Evolutionary conservation across 2,113 vertebrate genomes (phyloP), one percentile per base, ranked within the genome.

Genomic region (Lamprotornis superbus): DNA sequence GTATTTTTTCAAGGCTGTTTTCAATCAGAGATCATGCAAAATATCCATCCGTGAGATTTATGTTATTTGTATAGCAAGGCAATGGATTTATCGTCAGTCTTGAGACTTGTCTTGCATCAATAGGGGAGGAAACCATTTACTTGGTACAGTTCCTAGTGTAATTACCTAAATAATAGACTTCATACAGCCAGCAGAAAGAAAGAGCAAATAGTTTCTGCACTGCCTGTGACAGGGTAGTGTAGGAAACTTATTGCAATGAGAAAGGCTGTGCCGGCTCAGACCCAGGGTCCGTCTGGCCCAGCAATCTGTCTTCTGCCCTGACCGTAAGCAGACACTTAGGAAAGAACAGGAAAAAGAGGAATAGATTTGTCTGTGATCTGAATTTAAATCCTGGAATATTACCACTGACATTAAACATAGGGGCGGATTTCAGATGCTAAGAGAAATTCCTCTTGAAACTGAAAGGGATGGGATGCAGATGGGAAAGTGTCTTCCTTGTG

Each of bases 131-230:
- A 94, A 76, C 86, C 40, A 80, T 91, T 94, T 67, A 50, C 50
- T 94, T 93, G 82, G 50, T 95, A 83, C 46, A 67, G 79, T 86
- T 94, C 87, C 89, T 90, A 83, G 57, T 5, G 7, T 85, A 95
- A 95, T 95, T 95, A 91, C 63, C 89, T 83, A 85, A 95, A 86
- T 86, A 97, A 93, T 91, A 88, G 90, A 83, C 85, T 90, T 95
- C 31, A 12, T 88, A n/a, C 63, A 88, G 79, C 79, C 90, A 94
- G 78, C 57, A 93, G 78, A 95, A 93, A 91, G 84, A 93, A 59
- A 35, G 53, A 95, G 78, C 75, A 93, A 95, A 82, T 83, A 91
- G 21, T 88, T 95, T 82, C 55, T 84, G 67, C 15, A 5, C 65
- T 83, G 79, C 59, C 52, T 70, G 35, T 94, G 87, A 94, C 78